A percentile compares a stretch with the other conserved stretches of the same genome.
phyloP scores from a whole-genome alignment of 2,888 invertebrate genomes.

The Celastrina argiolus region DNA sequence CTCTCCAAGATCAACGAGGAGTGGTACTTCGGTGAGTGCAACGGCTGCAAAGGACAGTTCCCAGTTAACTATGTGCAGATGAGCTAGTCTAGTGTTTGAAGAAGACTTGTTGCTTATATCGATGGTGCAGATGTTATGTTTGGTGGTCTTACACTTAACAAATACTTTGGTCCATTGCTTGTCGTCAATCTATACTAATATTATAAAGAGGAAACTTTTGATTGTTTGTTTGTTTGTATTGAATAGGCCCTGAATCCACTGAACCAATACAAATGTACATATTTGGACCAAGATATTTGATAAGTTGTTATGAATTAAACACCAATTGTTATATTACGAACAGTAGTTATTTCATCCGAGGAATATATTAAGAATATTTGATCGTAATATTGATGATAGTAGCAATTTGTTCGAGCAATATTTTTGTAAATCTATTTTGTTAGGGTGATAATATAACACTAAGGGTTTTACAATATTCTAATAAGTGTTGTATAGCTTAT shows the following conservation, averaged over 20 bases:
- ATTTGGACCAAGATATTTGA: too few species aligned
- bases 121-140: too few species aligned
- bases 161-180: too few species aligned
- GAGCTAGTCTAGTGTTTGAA: slow-evolving; percentile 50
- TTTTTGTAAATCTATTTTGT: not conserved
- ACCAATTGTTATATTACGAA: not conserved
- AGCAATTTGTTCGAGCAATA: not conserved
- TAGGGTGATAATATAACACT: not conserved
- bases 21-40: slow-evolving; percentile 87
- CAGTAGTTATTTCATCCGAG: not conserved
- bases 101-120: too few species aligned
- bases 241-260: too few species aligned
- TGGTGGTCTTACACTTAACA: too few species aligned
- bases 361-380: not conserved
- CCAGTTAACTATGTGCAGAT: slow-evolving; percentile 86
- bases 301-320: not conserved
- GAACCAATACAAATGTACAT: too few species aligned
- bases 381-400: not conserved
- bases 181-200: too few species aligned
- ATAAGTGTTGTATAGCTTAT: too few species aligned
- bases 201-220: too few species aligned
- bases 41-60: slow-evolving; percentile 84
- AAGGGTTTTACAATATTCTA: not conserved
- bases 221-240: too few species aligned
- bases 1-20: slow-evolving; percentile 84